Evolutionary conservation across 2,113 vertebrate species (phyloP).

Genomic region (Tursiops truncatus): DNA sequence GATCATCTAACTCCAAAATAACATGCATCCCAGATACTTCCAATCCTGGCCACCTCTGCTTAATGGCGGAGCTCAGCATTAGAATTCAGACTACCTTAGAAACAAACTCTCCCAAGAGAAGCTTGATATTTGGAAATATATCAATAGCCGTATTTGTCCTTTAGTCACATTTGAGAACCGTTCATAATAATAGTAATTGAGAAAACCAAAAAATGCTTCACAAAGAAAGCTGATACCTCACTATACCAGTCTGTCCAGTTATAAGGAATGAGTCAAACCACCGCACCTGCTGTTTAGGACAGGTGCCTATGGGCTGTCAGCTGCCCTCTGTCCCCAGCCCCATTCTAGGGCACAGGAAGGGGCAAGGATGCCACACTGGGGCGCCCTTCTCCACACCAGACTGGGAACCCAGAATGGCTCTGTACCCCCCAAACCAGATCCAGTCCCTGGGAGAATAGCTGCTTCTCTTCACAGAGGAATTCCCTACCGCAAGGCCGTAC

Average conservation of each 20-base stretch:
- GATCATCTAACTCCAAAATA: not conserved
- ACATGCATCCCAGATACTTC: not conserved
- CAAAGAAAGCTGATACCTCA: constrained; percentile 48
- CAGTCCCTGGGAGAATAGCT: not conserved
- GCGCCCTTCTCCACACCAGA: not conserved
- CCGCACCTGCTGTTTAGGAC: not conserved
- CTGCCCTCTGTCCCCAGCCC: not conserved
- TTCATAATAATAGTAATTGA: constrained; percentile 16
- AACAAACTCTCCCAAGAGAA: not conserved
- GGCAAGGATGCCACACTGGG: not conserved
- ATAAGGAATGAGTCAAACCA: not conserved
- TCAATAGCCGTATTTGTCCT: constrained; percentile 12
- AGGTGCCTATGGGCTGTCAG: not conserved
- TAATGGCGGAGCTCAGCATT: not conserved
- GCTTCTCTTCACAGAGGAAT: not conserved
- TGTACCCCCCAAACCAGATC: not conserved
- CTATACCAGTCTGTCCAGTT: constrained; percentile 37
- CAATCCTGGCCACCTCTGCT: not conserved
- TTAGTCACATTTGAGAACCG: not conserved
- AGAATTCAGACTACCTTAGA: not conserved
- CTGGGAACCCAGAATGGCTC: not conserved
- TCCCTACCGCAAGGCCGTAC: not conserved
- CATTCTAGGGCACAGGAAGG: not conserved
- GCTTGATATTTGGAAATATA: constrained; percentile 4
- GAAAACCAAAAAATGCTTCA: not conserved